These are phyloP conservation scores for Volucella zonaria DNA, from an alignment of 2,888 invertebrate species.

Conservation along the genomic window DNA sequence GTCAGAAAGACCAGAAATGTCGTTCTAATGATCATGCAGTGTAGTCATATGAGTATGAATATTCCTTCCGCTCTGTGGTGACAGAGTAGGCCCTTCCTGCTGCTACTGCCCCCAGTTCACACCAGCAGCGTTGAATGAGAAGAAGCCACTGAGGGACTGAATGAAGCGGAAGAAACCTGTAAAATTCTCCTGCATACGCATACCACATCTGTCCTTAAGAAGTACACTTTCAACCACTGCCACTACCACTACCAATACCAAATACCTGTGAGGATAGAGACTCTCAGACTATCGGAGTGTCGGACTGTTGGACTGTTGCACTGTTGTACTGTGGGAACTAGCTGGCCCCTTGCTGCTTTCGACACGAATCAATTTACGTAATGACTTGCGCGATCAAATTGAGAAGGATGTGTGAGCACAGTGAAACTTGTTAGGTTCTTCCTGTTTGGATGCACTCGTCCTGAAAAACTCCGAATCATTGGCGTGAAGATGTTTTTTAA, in stretches of 20 bases:
- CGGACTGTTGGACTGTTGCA: too few relatives aligned
- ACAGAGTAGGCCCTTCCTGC: constrained; percentile 48
- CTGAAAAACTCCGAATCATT: constrained; percentile 74
- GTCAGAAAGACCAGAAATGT: constrained; percentile 47
- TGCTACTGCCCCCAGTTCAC: constrained; percentile 30
- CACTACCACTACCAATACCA: too few relatives aligned
- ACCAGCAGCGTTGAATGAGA: constrained; percentile 4
- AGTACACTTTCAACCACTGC: constrained; percentile 19
- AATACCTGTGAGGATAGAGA: constrained; percentile 20
- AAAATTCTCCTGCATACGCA: constrained; percentile 58
- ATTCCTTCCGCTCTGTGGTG: constrained; percentile 53
- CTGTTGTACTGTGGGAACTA: constrained; percentile 56
- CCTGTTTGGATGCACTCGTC: constrained; percentile 68
- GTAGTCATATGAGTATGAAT: constrained; percentile 21
- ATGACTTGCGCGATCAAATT: constrained; percentile 57
- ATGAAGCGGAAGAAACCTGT: constrained; percentile 65
- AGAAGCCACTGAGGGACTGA: constrained; percentile 49
- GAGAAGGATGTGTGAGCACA: constrained; percentile 63
- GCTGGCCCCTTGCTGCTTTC: constrained; percentile 58
- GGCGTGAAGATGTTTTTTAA: constrained; percentile 68
- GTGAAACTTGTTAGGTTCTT: constrained; percentile 59
- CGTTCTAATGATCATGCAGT: constrained; percentile 30
- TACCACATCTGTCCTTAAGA: constrained; percentile 61
- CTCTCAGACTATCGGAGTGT: background rate
- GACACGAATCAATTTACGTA: constrained; percentile 72